These are phyloP conservation scores for Vireo altiloquus DNA, from an alignment of 2,113 vertebrate genomes.

Conservation along the genomic window DNA sequence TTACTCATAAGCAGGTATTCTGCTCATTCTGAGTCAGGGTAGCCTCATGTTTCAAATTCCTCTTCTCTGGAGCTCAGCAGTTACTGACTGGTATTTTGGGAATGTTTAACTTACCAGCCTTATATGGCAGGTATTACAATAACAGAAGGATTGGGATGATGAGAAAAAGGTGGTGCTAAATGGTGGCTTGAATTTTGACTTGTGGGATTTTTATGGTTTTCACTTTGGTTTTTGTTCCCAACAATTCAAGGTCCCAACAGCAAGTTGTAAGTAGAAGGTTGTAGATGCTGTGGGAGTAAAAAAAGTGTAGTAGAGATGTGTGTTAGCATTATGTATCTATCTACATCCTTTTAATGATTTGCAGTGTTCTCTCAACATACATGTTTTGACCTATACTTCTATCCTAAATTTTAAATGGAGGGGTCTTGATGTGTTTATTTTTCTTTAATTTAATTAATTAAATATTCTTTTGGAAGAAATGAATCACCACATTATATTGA, in stretches of 20 bases:
- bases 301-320: neutral
- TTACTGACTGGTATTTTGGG: neutral
- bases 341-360: neutral
- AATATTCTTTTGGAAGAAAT: neutral
- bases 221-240: neutral
- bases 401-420: neutral
- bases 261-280: neutral
- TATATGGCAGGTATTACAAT: neutral
- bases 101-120: neutral
- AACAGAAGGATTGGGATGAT: neutral
- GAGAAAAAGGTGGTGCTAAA: neutral
- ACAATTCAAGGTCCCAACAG: neutral
- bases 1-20: neutral
- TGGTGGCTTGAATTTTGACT: neutral
- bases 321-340: fast-evolving
- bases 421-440: fast-evolving
- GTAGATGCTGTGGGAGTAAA: neutral
- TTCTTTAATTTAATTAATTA: neutral
- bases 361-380: neutral
- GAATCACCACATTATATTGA: neutral
- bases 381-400: neutral
- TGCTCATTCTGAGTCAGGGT: neutral
- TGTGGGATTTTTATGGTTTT: neutral
- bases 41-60: neutral
- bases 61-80: neutral